Base-by-base conservation (phyloP, 92 coral and sea anemone species). In the Actinernus sp. region DNA sequence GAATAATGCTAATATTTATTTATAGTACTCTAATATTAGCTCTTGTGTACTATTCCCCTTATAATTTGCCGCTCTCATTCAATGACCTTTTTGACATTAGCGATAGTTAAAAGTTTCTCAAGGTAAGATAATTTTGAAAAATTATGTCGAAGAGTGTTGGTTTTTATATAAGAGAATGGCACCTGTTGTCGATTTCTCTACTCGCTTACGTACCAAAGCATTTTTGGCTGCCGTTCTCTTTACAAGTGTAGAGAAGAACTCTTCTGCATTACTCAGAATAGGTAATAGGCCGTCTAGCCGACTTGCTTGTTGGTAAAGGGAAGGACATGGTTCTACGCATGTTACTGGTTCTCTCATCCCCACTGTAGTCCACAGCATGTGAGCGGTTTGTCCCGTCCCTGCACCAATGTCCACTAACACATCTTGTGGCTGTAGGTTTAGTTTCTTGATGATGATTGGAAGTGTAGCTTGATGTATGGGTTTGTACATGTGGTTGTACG, bases 281-380 rank as follows among this genome's bases (percentile, higher is more conserved):
- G 46, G 20, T 3, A 14, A 39, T 2, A 62, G 6, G 1, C 69
- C 54, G 29, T 62, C 53, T 49, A 62, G 38, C 23, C 27, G 40
- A 39, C 46, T 0, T 12, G 46, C 52, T 1, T 41, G 23, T 26
- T 62, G 33, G 11, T 17, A 7, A 13, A 62, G 43, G 11, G 32
- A 25, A 6, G 27, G 20, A 45, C 69, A 62, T 18, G 69, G 69
- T 24, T 62, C 69, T 5, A 62, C 53, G 26, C 69, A 41, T 25
- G 40, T 62, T 39, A 62, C 55, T 6, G 69, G 69, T 10, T 45
- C 25, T 54, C 44, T 43, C n/a, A 62, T 18, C 9, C 37, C 69
- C n/a, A 45, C 69, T 31, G 11, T 26, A 7, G 29, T 44, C 31
- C 69, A 45, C n/a, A 62, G 11, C 36, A 62, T 12, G 18, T 18